Evolutionary conservation across 2,113 vertebrate genomes (phyloP), one percentile per base, ranked within the genome.

Genomic region (Solea senegalensis): DNA sequence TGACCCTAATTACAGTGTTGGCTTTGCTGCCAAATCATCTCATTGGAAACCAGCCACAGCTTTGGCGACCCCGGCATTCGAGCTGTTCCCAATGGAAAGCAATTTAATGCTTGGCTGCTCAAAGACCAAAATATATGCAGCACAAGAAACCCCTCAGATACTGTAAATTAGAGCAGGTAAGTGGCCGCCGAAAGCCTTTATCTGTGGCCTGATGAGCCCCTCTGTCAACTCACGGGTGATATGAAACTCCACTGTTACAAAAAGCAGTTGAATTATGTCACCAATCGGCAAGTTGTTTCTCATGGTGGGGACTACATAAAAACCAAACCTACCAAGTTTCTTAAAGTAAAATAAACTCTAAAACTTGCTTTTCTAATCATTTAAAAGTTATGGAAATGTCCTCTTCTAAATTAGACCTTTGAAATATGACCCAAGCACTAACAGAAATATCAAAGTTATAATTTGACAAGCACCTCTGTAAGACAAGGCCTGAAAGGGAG

Each of bases 31-130:
- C 80, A 90, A 89, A 86, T 79, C 80, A 60, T 90, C 86, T 88
- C 89, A 78, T 75, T 69, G 88, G 87, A 83, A 92, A 80, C 75
- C 80, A 58, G 80, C 81, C 84, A 82, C 78, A 74, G 82, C 87
- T 91, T 81, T 91, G 87, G 89, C 0, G 76, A 94, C 84, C 92
- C 91, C 82, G 76, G 88, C 90, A 84, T 86, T 83, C 82, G 71
- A 94, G 91, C 92, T 89, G 86, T 74, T 95, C 93, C 93, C 93
- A 80, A 76, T 87, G 91, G 93, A 96, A 96, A 94, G 89, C 90
- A 95, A 96, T 96, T 96, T 95, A 96, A 95, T 86, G 94, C 93
- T 93, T 85, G 86, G 74, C 74, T 85, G 90, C 93, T 83, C 91
- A 86, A 45, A 89, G 88, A 93, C 90, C 75, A 91, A 89, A 92